These are phyloP conservation scores for Panagrolaimus sp. DNA, from an alignment of 1,140 invertebrate species.

Conservation along the genomic window DNA sequence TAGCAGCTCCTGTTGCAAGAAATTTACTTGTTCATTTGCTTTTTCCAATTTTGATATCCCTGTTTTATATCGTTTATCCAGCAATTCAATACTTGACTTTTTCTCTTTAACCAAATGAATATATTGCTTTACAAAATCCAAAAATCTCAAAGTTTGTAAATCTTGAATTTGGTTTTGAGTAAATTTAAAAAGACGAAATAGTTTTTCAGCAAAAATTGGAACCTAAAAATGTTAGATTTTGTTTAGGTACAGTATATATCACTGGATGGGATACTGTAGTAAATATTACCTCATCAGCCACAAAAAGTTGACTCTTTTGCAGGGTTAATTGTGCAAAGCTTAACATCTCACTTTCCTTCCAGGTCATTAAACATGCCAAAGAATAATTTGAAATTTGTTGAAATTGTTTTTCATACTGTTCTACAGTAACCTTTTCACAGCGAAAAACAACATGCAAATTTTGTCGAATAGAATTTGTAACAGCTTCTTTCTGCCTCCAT, in stretches of 20 bases:
- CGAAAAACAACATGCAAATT: slow-evolving; percentile 36
- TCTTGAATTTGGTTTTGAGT: too few relatives aligned
- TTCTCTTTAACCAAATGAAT: slow-evolving; percentile 1
- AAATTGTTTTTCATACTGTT: slow-evolving; percentile 21
- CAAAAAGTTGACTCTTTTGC: background rate
- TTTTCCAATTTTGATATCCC: slow-evolving; percentile 50
- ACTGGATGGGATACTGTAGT: too few relatives aligned
- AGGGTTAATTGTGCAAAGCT: background rate
- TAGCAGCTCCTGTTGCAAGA: slow-evolving; percentile 72
- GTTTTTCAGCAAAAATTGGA: too few relatives aligned
- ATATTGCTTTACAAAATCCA: slow-evolving; percentile 11
- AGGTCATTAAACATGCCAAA: slow-evolving; percentile 32
- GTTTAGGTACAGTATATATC: too few relatives aligned
- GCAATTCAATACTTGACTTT: background rate
- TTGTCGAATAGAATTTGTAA: slow-evolving; percentile 24
- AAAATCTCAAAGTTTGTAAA: background rate
- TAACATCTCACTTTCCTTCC: slow-evolving; percentile 25
- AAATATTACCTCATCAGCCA: background rate
- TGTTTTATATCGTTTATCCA: slow-evolving; percentile 42
- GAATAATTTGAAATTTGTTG: slow-evolving; percentile 34
- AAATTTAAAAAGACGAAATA: too few relatives aligned
- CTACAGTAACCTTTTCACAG: slow-evolving; percentile 22
- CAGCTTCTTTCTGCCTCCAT: slow-evolving; percentile 31
- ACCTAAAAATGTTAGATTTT: too few relatives aligned
- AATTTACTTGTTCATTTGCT: slow-evolving; percentile 65